phyloP scores from a whole-genome alignment of 2,888 invertebrate species.

The Perithous albicinctus region DNA sequence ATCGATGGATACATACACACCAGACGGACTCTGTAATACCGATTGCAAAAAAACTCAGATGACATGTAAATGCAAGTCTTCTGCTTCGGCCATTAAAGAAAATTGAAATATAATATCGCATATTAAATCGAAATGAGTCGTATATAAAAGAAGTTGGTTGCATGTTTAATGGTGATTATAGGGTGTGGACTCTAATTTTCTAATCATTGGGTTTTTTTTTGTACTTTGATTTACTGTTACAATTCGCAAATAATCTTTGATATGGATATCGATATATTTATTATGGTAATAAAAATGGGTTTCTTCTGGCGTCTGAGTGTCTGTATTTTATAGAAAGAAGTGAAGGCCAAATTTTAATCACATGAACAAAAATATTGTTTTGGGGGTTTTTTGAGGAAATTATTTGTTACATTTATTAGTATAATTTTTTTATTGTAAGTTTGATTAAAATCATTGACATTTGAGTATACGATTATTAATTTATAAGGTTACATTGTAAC shows the following conservation, averaged over 20 bases:
- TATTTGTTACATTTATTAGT: too few species aligned
- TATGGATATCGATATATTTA: neutral
- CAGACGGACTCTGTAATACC: conserved; percentile 40
- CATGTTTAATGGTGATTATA: neutral
- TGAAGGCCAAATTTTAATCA: too few species aligned
- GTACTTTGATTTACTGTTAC: conserved; percentile 6
- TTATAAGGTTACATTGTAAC: too few species aligned
- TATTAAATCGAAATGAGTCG: neutral
- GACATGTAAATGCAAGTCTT: conserved; percentile 36
- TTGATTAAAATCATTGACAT: too few species aligned
- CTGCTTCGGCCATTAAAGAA: conserved; percentile 37
- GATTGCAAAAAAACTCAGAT: conserved; percentile 31
- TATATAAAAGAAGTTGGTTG: neutral
- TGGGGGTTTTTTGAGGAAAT: too few species aligned
- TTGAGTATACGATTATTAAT: too few species aligned
- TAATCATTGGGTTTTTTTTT: neutral
- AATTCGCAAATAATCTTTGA: neutral
- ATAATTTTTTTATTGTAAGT: too few species aligned
- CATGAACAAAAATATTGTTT: too few species aligned
- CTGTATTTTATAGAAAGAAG: too few species aligned
- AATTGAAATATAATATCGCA: conserved; percentile 18
- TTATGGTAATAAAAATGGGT: neutral
- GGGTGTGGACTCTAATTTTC: conserved; percentile 2
- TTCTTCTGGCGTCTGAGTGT: too few species aligned
- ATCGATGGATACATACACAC: conserved; percentile 21